Evolutionary conservation across 2,888 invertebrate genomes (phyloP), one percentile per base, ranked within the genome.

Genomic region (Parapristionchus giblindavisi): DNA sequence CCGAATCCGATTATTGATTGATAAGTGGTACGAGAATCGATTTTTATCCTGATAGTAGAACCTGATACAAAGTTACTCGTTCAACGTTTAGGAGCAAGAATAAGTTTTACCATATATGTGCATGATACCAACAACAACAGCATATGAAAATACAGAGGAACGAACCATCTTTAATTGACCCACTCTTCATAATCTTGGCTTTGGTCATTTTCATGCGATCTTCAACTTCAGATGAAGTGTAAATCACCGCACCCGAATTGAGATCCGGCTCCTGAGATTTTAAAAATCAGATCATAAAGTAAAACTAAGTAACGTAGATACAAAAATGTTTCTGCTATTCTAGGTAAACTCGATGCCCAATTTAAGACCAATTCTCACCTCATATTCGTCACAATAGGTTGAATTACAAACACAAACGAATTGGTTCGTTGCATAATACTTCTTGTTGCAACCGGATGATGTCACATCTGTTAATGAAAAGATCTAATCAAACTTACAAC

Each of bases 341-440:
- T n/a, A n/a, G 24, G 43, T 4, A 14, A 11, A 27, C 8, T 32
- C 32, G 24, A 32, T 5, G 14, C 1, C 1, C 32, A 48, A 32
- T 8, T 21, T 24, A 17, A 27, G 32, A 32, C 14, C 8, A 32
- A 11, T 32, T 6, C 8, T 21, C 3, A 68, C 68, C 24, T 68
- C 52, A 52, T 52, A 51, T 11, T 68, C 68, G 40, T 68, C 68
- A 6, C 68, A 68, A 34, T 68, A 68, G 3, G 68, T 68, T 11
- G 68, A 51, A 68, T 68, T 68, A 52, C 68, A 68, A 6, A 68
- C 68, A 36, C 68, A 68, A 24, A 68, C 68, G 17, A 68, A n/a
- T 32, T 52, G 68, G 29, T 52, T 52, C 3, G 51, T 48, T 48
- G 14, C 48, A n/a, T n/a, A n/a, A n/a, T n/a, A n/a, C n/a, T n/a